phyloP scores from a whole-genome alignment of 2,113 vertebrate species.

The Sciurus niger region DNA sequence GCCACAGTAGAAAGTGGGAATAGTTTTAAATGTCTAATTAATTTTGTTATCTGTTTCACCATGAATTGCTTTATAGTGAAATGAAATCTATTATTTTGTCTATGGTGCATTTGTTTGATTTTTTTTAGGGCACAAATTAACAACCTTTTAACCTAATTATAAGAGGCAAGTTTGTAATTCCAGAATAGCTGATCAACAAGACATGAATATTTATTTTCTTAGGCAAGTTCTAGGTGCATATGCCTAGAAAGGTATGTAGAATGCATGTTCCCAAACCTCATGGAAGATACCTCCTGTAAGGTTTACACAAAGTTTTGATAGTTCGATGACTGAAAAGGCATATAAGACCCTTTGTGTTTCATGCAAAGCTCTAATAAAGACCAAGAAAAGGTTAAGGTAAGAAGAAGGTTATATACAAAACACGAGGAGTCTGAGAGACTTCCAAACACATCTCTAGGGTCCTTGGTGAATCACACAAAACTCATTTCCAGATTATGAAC shows the following conservation, averaged over 20 bases:
- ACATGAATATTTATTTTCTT: background rate
- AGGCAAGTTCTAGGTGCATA: background rate
- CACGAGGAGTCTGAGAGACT: background rate
- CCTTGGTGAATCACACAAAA: background rate
- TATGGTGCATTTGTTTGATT: background rate
- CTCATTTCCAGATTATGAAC: background rate
- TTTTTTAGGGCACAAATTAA: background rate
- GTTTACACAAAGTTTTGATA: background rate
- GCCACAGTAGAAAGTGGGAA: background rate
- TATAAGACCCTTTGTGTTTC: background rate
- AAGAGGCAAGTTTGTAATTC: slow-evolving; percentile 31
- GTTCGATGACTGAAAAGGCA: background rate
- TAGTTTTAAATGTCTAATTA: background rate
- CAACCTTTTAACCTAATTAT: background rate
- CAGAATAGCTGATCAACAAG: background rate
- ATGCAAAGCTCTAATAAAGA: background rate
- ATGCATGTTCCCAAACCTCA: background rate
- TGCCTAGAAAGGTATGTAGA: background rate
- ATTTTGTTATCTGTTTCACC: background rate
- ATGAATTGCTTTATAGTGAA: background rate
- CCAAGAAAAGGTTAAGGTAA: background rate
- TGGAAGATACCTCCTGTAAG: background rate
- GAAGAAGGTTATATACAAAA: background rate
- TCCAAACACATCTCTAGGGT: background rate
- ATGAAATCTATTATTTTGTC: background rate